These are phyloP conservation scores for Carcina quercana DNA, from an alignment of 2,888 invertebrate species.

Conservation along the genomic window DNA sequence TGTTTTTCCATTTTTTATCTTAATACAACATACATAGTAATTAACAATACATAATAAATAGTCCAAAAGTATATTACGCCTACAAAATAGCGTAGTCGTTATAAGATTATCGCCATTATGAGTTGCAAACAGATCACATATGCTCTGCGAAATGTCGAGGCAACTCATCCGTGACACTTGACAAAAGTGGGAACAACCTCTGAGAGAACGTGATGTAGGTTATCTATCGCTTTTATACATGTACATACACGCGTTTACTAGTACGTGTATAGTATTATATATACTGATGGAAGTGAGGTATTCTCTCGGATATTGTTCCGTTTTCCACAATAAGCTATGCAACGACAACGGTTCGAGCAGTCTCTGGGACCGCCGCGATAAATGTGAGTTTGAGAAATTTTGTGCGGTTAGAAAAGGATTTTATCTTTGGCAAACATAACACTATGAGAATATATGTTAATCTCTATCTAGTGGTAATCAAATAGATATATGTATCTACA, in stretches of 20 bases:
- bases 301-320: constrained; percentile 28
- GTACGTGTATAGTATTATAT: too few species aligned
- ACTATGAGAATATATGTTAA: constrained; percentile 64
- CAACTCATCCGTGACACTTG: constrained; percentile 61
- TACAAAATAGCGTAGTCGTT: constrained; percentile 75
- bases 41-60: constrained; percentile 76
- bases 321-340: constrained; percentile 31
- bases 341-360: constrained; percentile 26
- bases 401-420: constrained; percentile 49
- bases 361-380: constrained; percentile 26
- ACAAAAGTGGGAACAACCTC: constrained; percentile 50
- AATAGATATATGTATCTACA: constrained; percentile 69
- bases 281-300: neutral
- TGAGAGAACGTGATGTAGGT: constrained; percentile 47
- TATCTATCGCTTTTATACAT: too few species aligned
- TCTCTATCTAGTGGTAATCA: constrained; percentile 67
- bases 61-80: constrained; percentile 76
- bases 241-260: too few species aligned
- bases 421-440: constrained; percentile 59
- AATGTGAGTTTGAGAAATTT: constrained; percentile 31
- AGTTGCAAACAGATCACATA: constrained; percentile 63
- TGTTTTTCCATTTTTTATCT: constrained; percentile 69
- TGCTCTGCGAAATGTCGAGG: constrained; percentile 51
- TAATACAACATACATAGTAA: constrained; percentile 76
- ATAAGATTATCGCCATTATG: constrained; percentile 71